phyloP scores from a whole-genome alignment of 2,113 vertebrate species.

The Entomyzon cyanotis region DNA sequence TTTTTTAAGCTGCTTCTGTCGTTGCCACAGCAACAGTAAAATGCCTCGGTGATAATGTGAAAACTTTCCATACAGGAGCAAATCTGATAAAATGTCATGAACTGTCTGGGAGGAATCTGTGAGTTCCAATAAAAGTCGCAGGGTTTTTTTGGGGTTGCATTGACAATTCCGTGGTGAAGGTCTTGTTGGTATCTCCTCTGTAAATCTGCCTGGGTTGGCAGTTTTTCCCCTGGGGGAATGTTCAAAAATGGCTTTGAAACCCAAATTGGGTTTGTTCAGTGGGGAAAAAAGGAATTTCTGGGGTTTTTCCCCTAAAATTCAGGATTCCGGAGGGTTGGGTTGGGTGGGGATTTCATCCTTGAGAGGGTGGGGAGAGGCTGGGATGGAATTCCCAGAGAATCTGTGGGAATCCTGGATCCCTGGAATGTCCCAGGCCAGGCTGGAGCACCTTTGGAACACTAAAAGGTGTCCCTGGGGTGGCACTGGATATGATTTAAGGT shows the following conservation, averaged over 20 bases:
- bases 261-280: rapidly evolving
- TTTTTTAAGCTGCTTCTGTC: background rate
- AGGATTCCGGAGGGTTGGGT: background rate
- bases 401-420: no score
- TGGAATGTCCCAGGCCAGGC: background rate
- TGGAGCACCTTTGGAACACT: background rate
- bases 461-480: background rate
- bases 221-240: background rate
- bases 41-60: background rate
- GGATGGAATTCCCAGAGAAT: background rate
- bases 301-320: no score
- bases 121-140: background rate
- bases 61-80: background rate
- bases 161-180: background rate
- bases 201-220: background rate
- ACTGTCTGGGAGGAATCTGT: background rate
- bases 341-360: background rate
- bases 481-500: background rate
- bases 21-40: constrained; percentile 35
- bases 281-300: background rate
- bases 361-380: background rate
- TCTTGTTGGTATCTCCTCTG: background rate
- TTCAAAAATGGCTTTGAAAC: background rate
- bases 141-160: background rate
- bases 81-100: constrained; percentile 3